Evolutionary conservation across 2,888 invertebrate species (phyloP).

Genomic region (Hedya salicella): DNA sequence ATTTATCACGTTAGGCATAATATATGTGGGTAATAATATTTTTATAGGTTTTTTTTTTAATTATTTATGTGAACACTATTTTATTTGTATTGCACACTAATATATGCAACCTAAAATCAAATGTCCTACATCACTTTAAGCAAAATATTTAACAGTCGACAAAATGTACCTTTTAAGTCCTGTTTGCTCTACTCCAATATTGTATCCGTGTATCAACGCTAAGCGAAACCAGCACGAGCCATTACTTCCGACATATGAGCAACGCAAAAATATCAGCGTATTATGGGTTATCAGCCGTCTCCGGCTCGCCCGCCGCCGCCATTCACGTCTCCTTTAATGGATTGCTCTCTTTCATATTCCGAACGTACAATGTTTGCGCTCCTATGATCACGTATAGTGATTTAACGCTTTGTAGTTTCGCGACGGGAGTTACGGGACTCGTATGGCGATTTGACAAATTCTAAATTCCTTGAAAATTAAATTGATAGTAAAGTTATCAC

Average conservation of each 20-base stretch:
- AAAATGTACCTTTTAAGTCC: too few relatives aligned
- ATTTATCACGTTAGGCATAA: too few relatives aligned
- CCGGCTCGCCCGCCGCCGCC: slow-evolving; percentile 63
- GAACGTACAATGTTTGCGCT: slow-evolving; percentile 74
- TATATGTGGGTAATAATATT: too few relatives aligned
- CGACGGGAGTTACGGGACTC: slow-evolving; percentile 51
- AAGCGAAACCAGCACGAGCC: slow-evolving; percentile 66
- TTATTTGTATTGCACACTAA: too few relatives aligned
- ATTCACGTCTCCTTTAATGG: slow-evolving; percentile 81
- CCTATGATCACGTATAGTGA: slow-evolving; percentile 76
- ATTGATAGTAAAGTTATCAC: not conserved
- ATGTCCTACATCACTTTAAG: too few relatives aligned
- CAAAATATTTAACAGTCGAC: too few relatives aligned
- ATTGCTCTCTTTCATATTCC: slow-evolving; percentile 83
- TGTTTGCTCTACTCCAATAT: too few relatives aligned
- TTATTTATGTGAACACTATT: too few relatives aligned
- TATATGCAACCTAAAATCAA: too few relatives aligned
- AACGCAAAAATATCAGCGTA: slow-evolving; percentile 84
- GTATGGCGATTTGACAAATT: slow-evolving; percentile 28
- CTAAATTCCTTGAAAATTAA: not conserved
- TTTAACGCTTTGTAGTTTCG: slow-evolving; percentile 68
- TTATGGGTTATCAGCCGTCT: slow-evolving; percentile 84
- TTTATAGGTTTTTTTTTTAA: too few relatives aligned
- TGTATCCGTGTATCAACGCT: slow-evolving; percentile 57
- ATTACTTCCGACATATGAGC: slow-evolving; percentile 85